Conservation (phyloP, 2,888 invertebrate species). For the Nebria brevicollis region DNA sequence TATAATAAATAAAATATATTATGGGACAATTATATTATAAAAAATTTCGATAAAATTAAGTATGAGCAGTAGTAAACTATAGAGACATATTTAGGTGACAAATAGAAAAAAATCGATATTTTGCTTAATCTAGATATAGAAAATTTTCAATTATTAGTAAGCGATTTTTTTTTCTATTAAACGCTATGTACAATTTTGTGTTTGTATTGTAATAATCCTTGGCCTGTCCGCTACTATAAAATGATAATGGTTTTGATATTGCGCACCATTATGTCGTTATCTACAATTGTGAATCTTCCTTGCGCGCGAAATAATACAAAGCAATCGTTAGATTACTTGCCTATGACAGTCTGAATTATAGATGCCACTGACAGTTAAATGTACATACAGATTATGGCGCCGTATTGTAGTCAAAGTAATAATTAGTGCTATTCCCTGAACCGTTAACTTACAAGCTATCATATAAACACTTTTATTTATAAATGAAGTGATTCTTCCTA, state of each 20-base stretch:
- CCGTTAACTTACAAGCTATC: background rate
- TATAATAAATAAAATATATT: too few species aligned
- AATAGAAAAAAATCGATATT: too few species aligned
- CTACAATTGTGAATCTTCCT: conserved; percentile 23
- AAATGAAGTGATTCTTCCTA: background rate
- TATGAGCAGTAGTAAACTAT: too few species aligned
- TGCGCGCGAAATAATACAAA: conserved; percentile 16
- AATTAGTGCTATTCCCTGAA: background rate
- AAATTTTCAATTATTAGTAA: too few species aligned
- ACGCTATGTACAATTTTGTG: background rate
- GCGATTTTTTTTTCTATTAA: too few species aligned
- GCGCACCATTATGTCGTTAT: conserved; percentile 14
- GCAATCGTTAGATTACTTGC: conserved; percentile 18
- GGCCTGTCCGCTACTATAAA: background rate
- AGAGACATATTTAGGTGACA: too few species aligned
- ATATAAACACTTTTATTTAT: background rate
- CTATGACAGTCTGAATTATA: conserved; percentile 7
- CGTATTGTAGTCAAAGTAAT: background rate
- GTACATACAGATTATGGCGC: background rate
- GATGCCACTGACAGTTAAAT: conserved; percentile 22
- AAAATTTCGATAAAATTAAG: too few species aligned
- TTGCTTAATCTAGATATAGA: too few species aligned
- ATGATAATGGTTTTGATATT: background rate
- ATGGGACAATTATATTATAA: too few species aligned
- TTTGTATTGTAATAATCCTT: background rate